Base-by-base conservation (phyloP, 1,140 invertebrate genomes). In the Panagrolaimus sp. region DNA sequence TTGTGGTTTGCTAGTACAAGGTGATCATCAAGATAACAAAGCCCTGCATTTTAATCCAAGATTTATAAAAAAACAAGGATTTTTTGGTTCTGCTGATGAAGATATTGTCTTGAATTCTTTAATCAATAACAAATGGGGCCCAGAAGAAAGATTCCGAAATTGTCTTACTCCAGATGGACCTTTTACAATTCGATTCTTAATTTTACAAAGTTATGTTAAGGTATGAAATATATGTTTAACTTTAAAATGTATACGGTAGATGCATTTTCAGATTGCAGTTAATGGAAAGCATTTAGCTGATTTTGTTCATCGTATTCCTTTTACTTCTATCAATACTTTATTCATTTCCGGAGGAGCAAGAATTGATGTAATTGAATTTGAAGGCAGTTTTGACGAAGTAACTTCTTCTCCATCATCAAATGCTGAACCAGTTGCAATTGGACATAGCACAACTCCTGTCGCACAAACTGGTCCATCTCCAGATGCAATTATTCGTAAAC, bases 21-120 rank as follows among this genome's bases (percentile, higher is more conserved):
- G 75, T 32, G 76, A 76, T n/a, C 73, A 76, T 68, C 52, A 52
- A 17, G 74, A 76, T 43, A 43, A 78, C 26, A 38, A 75, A 32
- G 75, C 75, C 17, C 70, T 77, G 24, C 75, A 77, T 64, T 67
- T 77, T 12, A 79, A 79, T 65, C 68, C 73, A n/a, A 77, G 75
- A 14, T 77, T 77, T 66, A 21, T 45, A 14, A 28, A 67, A 38
- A 67, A 38, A 3, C 15, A 15, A 17, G 28, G 43, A 10, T 64
- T 52, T 43, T 76, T 10, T 71, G 72, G 52, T 79, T 77, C 52
- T 46, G 38, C 75, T 3, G 75, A 77, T 43, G 65, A 63, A 8
- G 73, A 71, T 65, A 77, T 77, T 28, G 75, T 77, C 6, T 43
- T 77, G 7, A 77, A 77, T 58, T 68, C 73, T n/a, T 52, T 79